Evolutionary conservation across 2,888 invertebrate genomes (phyloP), one percentile per base, ranked within the genome.

Genomic region (Ornithoptera alexandrae): DNA sequence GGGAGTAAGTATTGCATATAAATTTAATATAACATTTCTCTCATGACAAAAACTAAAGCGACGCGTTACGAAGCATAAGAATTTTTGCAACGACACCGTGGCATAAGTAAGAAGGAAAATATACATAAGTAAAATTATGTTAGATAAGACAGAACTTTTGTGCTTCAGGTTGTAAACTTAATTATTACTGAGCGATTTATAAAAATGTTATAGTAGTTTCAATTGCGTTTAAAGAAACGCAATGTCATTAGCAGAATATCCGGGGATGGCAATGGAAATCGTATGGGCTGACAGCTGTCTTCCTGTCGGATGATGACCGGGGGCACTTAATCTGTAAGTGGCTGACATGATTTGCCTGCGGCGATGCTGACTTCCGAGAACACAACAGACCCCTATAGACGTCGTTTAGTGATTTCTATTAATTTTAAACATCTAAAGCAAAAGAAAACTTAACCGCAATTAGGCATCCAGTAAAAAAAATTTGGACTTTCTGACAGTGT

Each of bases 201-300:
- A 46, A 46, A 46, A 57, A 53, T 24, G 20, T 56, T 7, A 56
- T 20, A 56, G 6, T 5, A 7, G 18, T 56, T 61, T 61, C 8
- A 56, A 62, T 36, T 30, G 30, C 10, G 57, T 30, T 64, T 63
- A 18, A 56, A 64, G 57, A 56, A 63, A 59, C 30, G 22, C 36
- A 58, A 20, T 68, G 68, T 68, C 68, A 64, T 59, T 50, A 59
- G 50, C 63, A 68, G 59, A 39, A 76, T 77, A 73, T 73, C 72
- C 74, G 72, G 72, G 71, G 73, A 74, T 76, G 77, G 74, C 73
- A 73, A 57, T 63, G 68, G 62, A 69, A 65, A 68, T 74, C 77
- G 74, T 78, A 30, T 75, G 79, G 77, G 80, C 76, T 79, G 88
- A 86, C 88, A 86, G 88, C 88, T 88, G 87, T 88, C 88, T 88